A percentile compares a stretch with the other conserved stretches of the same genome.
Evolutionary conservation across 2,888 invertebrate genomes (phyloP).

Genomic region (Catocala sponsa): DNA sequence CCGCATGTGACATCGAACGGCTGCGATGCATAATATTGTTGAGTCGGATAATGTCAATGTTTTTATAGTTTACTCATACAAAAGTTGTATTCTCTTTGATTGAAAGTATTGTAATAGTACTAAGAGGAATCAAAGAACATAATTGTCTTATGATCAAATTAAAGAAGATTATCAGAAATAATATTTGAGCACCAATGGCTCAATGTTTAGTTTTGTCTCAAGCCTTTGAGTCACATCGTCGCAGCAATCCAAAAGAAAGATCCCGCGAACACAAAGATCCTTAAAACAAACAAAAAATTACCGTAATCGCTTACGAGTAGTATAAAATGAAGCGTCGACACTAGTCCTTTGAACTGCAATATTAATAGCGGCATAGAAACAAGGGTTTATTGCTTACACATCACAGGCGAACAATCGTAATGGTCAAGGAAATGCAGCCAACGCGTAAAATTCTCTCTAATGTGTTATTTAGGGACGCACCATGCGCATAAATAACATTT

Average conservation of each 20-base stretch:
- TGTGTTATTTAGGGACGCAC: constrained; percentile 52
- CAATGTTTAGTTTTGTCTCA: background rate
- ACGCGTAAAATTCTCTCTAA: constrained; percentile 63
- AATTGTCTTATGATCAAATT: too few relatives aligned
- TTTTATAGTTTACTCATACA: background rate
- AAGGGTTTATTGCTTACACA: constrained; percentile 64
- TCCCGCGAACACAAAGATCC: constrained; percentile 20
- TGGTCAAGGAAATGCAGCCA: constrained; percentile 64
- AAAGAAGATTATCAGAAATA: too few relatives aligned
- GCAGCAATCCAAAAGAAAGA: constrained; percentile 10
- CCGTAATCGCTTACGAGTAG: constrained; percentile 43
- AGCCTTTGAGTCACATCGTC: constrained; percentile 14
- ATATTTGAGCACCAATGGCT: too few relatives aligned
- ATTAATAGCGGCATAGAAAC: constrained; percentile 64
- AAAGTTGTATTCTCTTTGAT: background rate
- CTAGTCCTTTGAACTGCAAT: constrained; percentile 65
- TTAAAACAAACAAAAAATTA: constrained; percentile 39
- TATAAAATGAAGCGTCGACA: constrained; percentile 55
- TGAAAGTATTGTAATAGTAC: too few relatives aligned
- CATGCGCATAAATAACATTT: constrained; percentile 42
- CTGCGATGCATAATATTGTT: constrained; percentile 1
- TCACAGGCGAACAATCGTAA: constrained; percentile 68
- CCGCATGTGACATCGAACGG: constrained; percentile 7
- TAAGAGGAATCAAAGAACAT: too few relatives aligned
- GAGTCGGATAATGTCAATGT: constrained; percentile 4